Base-by-base conservation (phyloP, 2,113 vertebrate genomes). In the Melanostigma gelatinosum region DNA sequence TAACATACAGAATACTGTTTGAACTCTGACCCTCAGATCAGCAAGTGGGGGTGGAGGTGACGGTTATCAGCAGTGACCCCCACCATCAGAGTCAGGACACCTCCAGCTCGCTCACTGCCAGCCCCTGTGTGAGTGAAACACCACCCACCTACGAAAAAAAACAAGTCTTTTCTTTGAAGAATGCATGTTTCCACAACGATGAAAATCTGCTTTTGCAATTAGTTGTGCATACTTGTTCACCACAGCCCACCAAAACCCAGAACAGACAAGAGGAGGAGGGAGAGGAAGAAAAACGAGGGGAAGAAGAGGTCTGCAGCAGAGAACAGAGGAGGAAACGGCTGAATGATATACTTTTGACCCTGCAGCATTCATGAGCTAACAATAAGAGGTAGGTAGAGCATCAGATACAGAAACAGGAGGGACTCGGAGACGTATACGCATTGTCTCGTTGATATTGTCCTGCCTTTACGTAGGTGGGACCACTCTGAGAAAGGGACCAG, bases 81-180 rank as follows among this genome's bases (percentile, higher is more conserved):
- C 95, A 95, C 88, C 96, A 96, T 91, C 96, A 96, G 94, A 96
- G 95, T 88, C 97, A 96, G 91, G 95, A 96, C n/a, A 96, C 97
- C 76, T 96, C 95, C 69, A 96, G 95, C 64, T 96, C 91, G 0
- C 95, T 96, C 88, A 96, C 96, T 94, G 97, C 97, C 94, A 97
- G 96, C 88, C 90, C 95, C 87, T 95, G 96, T 22, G 97, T 94
- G 83, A 93, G 92, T 92, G 36, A 78, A 50, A 6, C 61, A 16
- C 18, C 63, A 57, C 74, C 78, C 62, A 84, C 5, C 1, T 16
- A 32, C 20, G 34, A 58, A 42, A 50, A 32, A 44, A 42, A 66
- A 40, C 5, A 27, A 57, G 54, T 16, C 0, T 58, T 42, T 62
- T 36, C 8, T 64, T 50, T 81, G 18, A 52, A 71, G 50, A 67